Base-by-base conservation (phyloP, 2,113 vertebrate species). In the Onychostoma macrolepis region DNA sequence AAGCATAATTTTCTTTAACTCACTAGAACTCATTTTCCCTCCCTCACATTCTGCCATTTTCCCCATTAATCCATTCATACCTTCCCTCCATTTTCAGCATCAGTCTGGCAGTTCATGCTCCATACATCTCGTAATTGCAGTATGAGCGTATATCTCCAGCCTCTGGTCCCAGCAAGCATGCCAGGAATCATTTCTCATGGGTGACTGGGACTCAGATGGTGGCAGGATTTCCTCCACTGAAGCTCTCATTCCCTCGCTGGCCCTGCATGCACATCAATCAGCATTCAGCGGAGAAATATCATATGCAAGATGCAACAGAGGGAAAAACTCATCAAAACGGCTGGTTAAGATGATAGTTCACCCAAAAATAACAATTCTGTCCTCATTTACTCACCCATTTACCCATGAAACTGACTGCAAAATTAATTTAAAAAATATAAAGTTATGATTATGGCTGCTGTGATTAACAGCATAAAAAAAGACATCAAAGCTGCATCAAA, bases 31-130 rank as follows among this genome's bases (percentile, higher is more conserved):
- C 0, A 11, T 21, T 53, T 19, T 56, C 48, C 9, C 76, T 56
- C 48, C 11, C 50, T 38, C 28, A 24, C 30, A 36, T 24, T 79
- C 19, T 2, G 30, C 17, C 28, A 21, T 33, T 33, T 33, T 6
- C 8, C 11, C 50, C 21, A 53, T 56, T 17, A 77, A 56, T 43
- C 43, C 45, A 48, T 61, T 80, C 12, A 63, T 63, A n/a, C 30
- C 56, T 38, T 15, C 13, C 33, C 56, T 80, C 50, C 50, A 79
- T 58, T 30, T 53, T 36, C 30, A 50, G 3, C 26, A 79, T 79
- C 53, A n/a, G 24, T 26, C 56, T 80, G 56, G 24, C 12, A 63
- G 78, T 56, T 80, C 78, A 43, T 63, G 78, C 56, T 80, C 24
- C 56, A 63, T 17, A 43, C 78, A 63, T 80, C 78, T 21, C 12